phyloP scores from a whole-genome alignment of 2,113 vertebrate species.

The Otus sunia region DNA sequence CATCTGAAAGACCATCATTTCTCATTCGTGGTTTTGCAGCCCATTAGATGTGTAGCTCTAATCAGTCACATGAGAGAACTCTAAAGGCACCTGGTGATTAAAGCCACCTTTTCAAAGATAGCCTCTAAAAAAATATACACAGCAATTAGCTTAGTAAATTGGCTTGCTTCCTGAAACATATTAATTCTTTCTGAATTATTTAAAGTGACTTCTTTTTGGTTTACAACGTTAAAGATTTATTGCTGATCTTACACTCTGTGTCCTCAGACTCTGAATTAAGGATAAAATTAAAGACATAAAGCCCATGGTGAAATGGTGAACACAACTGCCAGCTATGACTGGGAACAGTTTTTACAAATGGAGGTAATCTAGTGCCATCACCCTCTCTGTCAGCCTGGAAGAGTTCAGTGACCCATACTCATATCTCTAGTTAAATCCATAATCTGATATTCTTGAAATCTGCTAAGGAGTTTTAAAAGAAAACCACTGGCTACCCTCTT shows the following conservation, averaged over 20 bases:
- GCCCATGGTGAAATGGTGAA: neutral
- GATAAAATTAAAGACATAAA: neutral
- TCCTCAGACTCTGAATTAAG: conserved; percentile 1
- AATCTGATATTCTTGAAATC: neutral
- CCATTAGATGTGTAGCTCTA: conserved; percentile 20
- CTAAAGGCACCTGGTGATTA: conserved; percentile 35
- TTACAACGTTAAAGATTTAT: conserved; percentile 45
- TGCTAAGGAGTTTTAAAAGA: neutral
- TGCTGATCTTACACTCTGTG: neutral
- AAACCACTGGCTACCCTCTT: neutral
- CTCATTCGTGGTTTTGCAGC: neutral
- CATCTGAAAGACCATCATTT: neutral
- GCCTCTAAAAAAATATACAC: conserved; percentile 1
- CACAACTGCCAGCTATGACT: neutral
- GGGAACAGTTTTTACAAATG: neutral
- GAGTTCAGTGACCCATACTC: neutral
- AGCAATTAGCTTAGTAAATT: conserved; percentile 45
- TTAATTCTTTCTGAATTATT: conserved; percentile 35
- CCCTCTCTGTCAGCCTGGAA: neutral
- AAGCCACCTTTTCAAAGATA: conserved; percentile 42
- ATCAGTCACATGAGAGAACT: conserved; percentile 20
- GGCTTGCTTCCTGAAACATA: conserved; percentile 24
- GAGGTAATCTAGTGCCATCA: neutral
- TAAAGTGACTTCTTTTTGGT: conserved; percentile 19
- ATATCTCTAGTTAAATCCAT: neutral